Base-by-base conservation (phyloP, 1,140 invertebrate genomes). In the Himalopsyche phryganea region DNA sequence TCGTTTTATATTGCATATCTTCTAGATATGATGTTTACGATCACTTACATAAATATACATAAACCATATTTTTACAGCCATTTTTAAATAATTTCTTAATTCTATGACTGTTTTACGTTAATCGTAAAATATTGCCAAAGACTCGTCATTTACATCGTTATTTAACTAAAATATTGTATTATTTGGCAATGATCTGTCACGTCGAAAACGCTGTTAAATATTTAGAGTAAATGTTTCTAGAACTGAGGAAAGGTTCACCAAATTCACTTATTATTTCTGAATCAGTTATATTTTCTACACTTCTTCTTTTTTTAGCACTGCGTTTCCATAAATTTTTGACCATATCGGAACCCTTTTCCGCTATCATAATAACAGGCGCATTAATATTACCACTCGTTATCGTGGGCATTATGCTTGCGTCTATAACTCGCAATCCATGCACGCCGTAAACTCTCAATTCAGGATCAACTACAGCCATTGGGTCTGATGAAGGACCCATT, bases 291-390 rank as follows among this genome's bases (percentile, higher is more conserved):
- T 47, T 45, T 6, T 45, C 18, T 5, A 57, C 13, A 14, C 53
- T 63, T 66, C 69, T 71, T 50, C 66, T 66, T 38, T 58, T 70
- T 61, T 73, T 68, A 10, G 57, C 58, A 18, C 68, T 75, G 2
- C 62, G 55, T 1, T 81, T 61, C 88, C 88, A 91, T 32, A 85
- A 74, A 50, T 82, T 75, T 67, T 91, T 91, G 6, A 96, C 87
- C 68, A 95, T 68, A 74, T 96, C 92, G 0, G 92, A 83, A 0
- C 88, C 92, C 69, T 94, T 95, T 68, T 97, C 94, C 0, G 79
- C 94, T n/a, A 97, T 91, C 92, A 96, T 96, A 7, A 96, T 89
- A 0, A 87, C 85, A 0, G 90, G 89, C 0, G 90, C 89, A 61
- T 92, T 92, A 13, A 92, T 92, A 65, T 93, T 92, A 0, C 90